Percentiles rank a stretch among this genome's conserved stretches.
These are phyloP conservation scores for Vulpes vulpes DNA, from an alignment of 2,113 vertebrate species.

Conservation along the genomic window DNA sequence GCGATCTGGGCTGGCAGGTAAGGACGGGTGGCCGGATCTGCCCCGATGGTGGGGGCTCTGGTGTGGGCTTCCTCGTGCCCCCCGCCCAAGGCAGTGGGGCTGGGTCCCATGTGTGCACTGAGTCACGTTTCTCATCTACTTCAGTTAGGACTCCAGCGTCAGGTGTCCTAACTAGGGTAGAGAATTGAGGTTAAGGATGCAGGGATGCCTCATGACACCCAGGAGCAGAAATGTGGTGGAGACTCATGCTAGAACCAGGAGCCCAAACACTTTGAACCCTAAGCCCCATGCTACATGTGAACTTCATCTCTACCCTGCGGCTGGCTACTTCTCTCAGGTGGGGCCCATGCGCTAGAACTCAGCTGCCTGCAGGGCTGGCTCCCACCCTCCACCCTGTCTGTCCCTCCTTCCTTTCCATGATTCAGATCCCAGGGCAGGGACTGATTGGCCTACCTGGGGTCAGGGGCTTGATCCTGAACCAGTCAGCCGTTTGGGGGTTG, in stretches of 20 bases:
- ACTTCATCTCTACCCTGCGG: rapidly evolving
- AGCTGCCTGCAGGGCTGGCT: neutral
- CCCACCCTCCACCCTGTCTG: too few species aligned
- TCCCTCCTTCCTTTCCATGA: neutral
- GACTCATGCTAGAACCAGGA: neutral
- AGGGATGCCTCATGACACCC: neutral
- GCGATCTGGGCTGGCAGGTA: slow-evolving; percentile 99
- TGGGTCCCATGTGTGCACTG: rapidly evolving
- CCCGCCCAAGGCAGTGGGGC: neutral
- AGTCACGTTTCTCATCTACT: rapidly evolving
- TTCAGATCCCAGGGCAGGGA: neutral
- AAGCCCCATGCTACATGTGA: rapidly evolving
- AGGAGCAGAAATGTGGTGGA: neutral
- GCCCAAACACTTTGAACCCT: neutral
- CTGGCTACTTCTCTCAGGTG: neutral
- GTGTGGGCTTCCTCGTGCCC: rapidly evolving
- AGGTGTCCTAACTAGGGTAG: rapidly evolving
- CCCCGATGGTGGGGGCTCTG: rapidly evolving
- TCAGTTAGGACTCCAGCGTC: neutral
- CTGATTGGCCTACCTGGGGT: neutral
- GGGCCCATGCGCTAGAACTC: rapidly evolving
- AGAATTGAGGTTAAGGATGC: rapidly evolving
- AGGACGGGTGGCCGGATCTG: slow-evolving; percentile 23
- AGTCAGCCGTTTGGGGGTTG: neutral
- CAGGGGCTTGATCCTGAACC: neutral